A percentile compares a stretch with the other conserved stretches of the same genome.
These are phyloP conservation scores for Scalopus aquaticus DNA, from an alignment of 2,113 vertebrate species.

Conservation along the genomic window DNA sequence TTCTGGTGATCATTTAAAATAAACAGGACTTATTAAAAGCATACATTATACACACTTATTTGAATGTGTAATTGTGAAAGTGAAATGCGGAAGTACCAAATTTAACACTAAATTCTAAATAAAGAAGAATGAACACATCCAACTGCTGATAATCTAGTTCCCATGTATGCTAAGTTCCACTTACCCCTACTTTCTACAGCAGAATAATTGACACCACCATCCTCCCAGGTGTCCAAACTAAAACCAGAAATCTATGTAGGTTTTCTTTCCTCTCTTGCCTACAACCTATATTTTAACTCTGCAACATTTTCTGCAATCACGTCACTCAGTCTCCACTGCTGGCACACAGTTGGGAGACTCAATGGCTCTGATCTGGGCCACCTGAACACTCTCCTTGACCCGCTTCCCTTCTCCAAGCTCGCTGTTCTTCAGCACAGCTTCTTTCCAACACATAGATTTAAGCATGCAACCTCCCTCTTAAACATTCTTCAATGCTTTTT, in stretches of 20 bases:
- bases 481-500: neutral
- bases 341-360: neutral
- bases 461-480: neutral
- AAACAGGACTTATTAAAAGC: neutral
- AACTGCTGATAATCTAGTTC: neutral
- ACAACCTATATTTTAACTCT: rapidly evolving
- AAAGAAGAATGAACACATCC: neutral
- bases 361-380: neutral
- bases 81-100: neutral
- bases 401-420: neutral
- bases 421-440: neutral
- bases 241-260: neutral
- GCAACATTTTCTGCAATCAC: neutral
- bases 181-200: neutral
- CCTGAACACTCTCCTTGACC: neutral
- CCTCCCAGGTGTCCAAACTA: too few species aligned
- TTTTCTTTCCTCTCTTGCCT: neutral
- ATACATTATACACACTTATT: neutral
- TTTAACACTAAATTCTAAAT: neutral
- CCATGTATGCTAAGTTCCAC: neutral
- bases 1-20: neutral
- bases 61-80: neutral
- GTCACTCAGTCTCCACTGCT: neutral
- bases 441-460: neutral
- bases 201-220: neutral